Evolutionary conservation across 2,888 invertebrate genomes (phyloP), one percentile per base, ranked within the genome.

Genomic region (Cryptocheilus praepositus): DNA sequence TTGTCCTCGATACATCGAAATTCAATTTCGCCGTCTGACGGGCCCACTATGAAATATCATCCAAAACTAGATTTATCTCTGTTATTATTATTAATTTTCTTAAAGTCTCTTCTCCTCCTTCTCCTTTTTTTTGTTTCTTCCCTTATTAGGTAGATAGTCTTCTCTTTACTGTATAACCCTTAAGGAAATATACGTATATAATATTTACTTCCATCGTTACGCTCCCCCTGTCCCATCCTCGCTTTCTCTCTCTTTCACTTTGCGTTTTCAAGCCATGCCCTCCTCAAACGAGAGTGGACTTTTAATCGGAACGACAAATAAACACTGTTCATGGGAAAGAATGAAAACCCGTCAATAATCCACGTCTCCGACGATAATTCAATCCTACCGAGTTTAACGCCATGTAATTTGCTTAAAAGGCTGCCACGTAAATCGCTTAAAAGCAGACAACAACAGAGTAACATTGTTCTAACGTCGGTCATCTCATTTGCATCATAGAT

Each of bases 31-130:
- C 54, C 60, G 56, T 54, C 55, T 67, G 65, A 66, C 77, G 68
- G 70, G 70, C 73, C 79, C 72, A 71, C 76, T 73, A 73, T 67
- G 79, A 81, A 82, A 81, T 83, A 83, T 84, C 73, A 74, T 83
- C 83, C 79, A 84, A 84, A 84, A 84, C 82, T 84, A 83, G 83
- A 84, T 83, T 70, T 62, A 53, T 67, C 64, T 59, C 52, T 68
- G 49, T 64, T 59, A 52, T 60, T 61, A 67, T 67, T 60, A 67
- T 55, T 67, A 67, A 59, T 61, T 58, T 36, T 72, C 21, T 54
- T 71, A 64, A 73, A 73, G 58, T 64, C 53, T 67, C 64, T 53
- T 71, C 45, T 58, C 54, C 45, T 46, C n/a, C 51, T 63, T 52
- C 51, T 28, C 53, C 67, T 61, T 58, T 57, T 64, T 59, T 71